Conservation (phyloP, 2,797 vertebrate genomes). For the Malacoraja senta region DNA sequence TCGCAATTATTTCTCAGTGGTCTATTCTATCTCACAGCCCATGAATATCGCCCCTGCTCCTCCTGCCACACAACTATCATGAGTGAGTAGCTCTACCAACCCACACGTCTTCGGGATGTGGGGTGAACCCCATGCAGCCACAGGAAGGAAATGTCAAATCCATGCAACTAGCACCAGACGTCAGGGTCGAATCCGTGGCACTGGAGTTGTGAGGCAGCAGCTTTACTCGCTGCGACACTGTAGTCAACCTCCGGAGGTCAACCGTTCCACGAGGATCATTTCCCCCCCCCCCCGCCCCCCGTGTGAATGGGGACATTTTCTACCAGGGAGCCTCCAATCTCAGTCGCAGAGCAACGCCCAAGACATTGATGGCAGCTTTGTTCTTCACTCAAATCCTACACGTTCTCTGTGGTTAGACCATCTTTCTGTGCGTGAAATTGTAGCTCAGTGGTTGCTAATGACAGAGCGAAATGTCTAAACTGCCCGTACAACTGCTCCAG, state of each 20-base stretch:
- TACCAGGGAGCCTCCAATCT: neutral
- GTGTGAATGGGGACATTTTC: neutral
- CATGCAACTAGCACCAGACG: too few relatives aligned
- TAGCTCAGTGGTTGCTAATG: slow-evolving; percentile 1
- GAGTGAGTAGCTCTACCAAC: too few relatives aligned
- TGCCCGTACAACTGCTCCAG: neutral
- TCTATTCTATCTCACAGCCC: too few relatives aligned
- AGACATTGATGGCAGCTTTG: neutral
- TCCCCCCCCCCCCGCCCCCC: neutral
- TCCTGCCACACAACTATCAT: too few relatives aligned
- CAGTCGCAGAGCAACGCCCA: neutral
- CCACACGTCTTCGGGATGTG: too few relatives aligned
- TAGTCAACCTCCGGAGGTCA: neutral
- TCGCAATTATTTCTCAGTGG: too few relatives aligned
- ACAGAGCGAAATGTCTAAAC: slow-evolving; percentile 16
- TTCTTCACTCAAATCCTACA: neutral
- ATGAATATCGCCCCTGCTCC: too few relatives aligned
- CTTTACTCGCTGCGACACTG: too few relatives aligned
- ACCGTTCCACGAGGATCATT: neutral
- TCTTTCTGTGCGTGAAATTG: slow-evolving; percentile 21
- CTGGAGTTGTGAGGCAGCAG: too few relatives aligned
- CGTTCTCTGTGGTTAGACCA: neutral
- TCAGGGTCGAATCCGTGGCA: too few relatives aligned
- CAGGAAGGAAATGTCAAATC: too few relatives aligned
- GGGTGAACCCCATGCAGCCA: too few relatives aligned